Base-by-base conservation (phyloP, 2,797 vertebrate species). In the Pseudochromis fuscus region DNA sequence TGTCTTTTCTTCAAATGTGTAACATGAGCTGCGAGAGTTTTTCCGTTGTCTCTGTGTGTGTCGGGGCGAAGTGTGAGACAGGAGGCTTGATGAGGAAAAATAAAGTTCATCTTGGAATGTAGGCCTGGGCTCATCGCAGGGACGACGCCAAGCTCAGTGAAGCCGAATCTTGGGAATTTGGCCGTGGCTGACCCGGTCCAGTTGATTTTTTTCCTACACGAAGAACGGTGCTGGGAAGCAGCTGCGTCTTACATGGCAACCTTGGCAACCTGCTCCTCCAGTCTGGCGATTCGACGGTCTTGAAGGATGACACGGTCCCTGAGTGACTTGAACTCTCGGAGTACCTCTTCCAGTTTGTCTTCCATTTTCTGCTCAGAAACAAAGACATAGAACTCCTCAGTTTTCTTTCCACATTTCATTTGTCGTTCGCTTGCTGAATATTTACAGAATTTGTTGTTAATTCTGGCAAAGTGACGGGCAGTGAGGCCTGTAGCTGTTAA, bases 241-340 rank as follows among this genome's bases (percentile, higher is more conserved):
- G 52, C 30, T 31, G 60, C 21, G 15, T 75, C 82, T 96, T 93
- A 98, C 93, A 96, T 95, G 38, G 91, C 93, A 0, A 98, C 95
- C 94, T 97, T 99, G 60, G 96, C 94, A 74, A 99, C 92, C 93
- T 97, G 96, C 80, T 98, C 96, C 91, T 99, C 98, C 89, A 99
- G 93, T 95, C 96, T 98, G 94, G 96, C 92, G 79, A 99, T 98
- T 63, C 98, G 95, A 75, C 97, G 96, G 9, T 97, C 97, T 86
- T 99, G 98, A 83, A 92, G 95, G 93, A 95, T 95, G 92, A 99
- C 96, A 1, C 95, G 96, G 91, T 98, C 97, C 94, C 96, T 96
- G 89, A 99, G 97, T 45, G 95, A 96, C 89, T 96, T 97, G 87
- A 99, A 95, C 95, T 99, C 98, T 90, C 95, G 95, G 83, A 99